These are phyloP conservation scores for Germaria angustata DNA, from an alignment of 2,888 invertebrate species.

Conservation along the genomic window DNA sequence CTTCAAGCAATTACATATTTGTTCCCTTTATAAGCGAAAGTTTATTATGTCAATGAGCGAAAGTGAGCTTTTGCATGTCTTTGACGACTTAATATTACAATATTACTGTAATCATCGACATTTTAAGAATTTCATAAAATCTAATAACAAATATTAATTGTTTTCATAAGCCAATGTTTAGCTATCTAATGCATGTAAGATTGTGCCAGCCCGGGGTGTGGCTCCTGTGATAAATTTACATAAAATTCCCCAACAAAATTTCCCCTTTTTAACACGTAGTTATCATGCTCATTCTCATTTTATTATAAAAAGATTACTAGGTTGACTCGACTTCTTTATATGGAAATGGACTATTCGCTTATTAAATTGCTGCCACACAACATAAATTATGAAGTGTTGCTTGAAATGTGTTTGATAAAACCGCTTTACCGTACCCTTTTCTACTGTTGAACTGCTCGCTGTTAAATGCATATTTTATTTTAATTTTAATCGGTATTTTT, in stretches of 20 bases:
- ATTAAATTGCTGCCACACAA: not conserved
- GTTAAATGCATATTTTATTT: conserved; percentile 52
- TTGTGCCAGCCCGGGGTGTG: conserved; percentile 46
- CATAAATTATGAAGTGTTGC: conserved; percentile 21
- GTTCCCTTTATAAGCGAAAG: conserved; percentile 29
- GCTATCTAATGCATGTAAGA: not conserved
- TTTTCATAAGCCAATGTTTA: conserved; percentile 39
- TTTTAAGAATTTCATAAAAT: conserved; percentile 59
- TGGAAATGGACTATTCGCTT: not conserved
- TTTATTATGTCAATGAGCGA: conserved; percentile 3
- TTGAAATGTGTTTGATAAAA: conserved; percentile 26
- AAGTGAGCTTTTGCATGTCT: conserved; percentile 35
- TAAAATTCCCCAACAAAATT: conserved; percentile 4
- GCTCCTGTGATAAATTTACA: conserved; percentile 34
- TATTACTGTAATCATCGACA: conserved; percentile 44
- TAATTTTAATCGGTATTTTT: conserved; percentile 34
- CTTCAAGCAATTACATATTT: conserved; percentile 53
- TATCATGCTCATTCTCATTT: not conserved
- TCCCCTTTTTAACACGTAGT: not conserved
- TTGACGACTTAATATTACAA: conserved; percentile 20
- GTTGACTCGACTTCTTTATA: not conserved
- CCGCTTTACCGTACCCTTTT: not conserved
- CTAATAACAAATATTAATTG: conserved; percentile 58
- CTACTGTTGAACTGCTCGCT: conserved; percentile 19
- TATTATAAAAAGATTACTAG: no score